A percentile compares a stretch with the other conserved stretches of the same genome.
phyloP scores from a whole-genome alignment of 1,140 invertebrate species.

The Sinonovacula constricta region DNA sequence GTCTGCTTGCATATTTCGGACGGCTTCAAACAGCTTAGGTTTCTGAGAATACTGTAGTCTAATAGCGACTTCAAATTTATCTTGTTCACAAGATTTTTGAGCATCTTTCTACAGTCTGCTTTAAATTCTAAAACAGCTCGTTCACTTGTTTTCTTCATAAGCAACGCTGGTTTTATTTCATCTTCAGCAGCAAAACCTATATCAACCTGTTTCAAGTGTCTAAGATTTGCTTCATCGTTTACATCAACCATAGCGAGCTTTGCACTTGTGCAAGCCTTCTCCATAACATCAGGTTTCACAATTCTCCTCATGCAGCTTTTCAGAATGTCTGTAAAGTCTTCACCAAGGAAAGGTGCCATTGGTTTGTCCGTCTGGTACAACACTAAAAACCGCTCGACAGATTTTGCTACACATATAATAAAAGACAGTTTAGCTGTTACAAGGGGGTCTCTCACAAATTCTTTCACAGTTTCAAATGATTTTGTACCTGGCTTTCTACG shows the following conservation, averaged over 20 bases:
- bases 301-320: conserved; percentile 22
- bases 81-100: conserved; percentile 12
- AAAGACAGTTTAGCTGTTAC: conserved; percentile 23
- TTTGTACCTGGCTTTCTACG: conserved; percentile 43
- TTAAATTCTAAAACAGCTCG: conserved; percentile 33
- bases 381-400: conserved; percentile 23
- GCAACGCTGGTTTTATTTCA: conserved; percentile 5
- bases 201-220: conserved; percentile 23
- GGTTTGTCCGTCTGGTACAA: conserved; percentile 49
- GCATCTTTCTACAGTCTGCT: conserved; percentile 24
- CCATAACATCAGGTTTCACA: conserved; percentile 30
- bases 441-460: conserved; percentile 4
- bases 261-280: not conserved
- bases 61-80: conserved; percentile 28
- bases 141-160: conserved; percentile 39
- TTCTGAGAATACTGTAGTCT: conserved; percentile 23
- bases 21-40: conserved; percentile 29
- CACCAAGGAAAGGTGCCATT: conserved; percentile 40
- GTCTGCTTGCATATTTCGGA: conserved; percentile 17
- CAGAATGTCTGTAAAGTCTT: conserved; percentile 19
- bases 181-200: conserved; percentile 35
- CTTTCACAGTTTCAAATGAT: conserved; percentile 31
- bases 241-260: conserved; percentile 24
- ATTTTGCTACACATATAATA: conserved; percentile 17
- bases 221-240: conserved; percentile 16